Evolutionary conservation across 2,113 vertebrate species (phyloP), one percentile per base, ranked within the genome.

Genomic region (Ranitomeya imitator): DNA sequence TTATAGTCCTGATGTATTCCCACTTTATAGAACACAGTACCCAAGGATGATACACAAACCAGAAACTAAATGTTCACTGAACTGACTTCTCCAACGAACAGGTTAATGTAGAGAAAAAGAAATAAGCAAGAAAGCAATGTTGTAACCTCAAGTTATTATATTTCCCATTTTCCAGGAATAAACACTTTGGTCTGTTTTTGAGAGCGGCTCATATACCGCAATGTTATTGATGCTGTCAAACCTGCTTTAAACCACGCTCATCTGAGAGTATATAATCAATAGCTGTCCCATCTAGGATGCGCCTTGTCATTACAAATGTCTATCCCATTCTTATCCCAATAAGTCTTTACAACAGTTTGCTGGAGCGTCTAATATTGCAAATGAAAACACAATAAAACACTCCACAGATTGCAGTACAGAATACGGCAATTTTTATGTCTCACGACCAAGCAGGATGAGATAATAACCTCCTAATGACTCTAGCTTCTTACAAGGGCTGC

Each of bases 191-290:
- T 45, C 23, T 23, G n/a, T 84, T 54, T 84, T 77, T 59, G 16
- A 79, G 45, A 67, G 76, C 19, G 18, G 69, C 67, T 76, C 21
- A 80, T 76, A 76, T 83, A 74, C 79, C 37, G 57, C 57, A 83
- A 73, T 74, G 81, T 88, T 88, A 88, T 83, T 83, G 67, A 83
- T 76, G 86, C 80, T 76, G 86, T 88, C 86, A 88, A 76, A 60
- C 16, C 45, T 79, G 60, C 54, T 86, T 69, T 63, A 79, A 80
- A 88, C 51, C 67, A 23, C 59, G 76, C 77, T 81, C 31, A 61
- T 82, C 45, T 83, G 21, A 88, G 82, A 88, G 69, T 15, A 74
- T 23, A 83, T 59, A 88, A 88, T 88, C 86, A 83, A 88, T 88
- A 83, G n/a, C 7, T 65, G 86, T 77, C 79, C 86, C 80, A 88